A percentile compares a stretch with the other conserved stretches of the same genome.
Evolutionary conservation across 2,113 vertebrate species (phyloP).

Genomic region (Periophthalmodon schlosseri): DNA sequence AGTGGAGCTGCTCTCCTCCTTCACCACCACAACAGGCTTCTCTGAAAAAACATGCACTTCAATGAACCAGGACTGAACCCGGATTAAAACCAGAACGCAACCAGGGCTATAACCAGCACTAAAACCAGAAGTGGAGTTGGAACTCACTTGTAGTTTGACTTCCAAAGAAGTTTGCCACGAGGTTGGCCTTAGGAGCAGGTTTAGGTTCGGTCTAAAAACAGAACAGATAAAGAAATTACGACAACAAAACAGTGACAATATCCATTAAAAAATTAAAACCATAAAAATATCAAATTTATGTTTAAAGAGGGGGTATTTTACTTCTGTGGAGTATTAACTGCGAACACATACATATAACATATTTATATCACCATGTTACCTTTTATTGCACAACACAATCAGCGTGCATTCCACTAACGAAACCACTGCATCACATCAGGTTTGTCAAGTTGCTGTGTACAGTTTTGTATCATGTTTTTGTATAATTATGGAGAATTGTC

Average conservation of each 20-base stretch:
- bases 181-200: constrained; percentile 72
- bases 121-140: background rate
- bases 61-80: background rate
- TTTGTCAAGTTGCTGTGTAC: too few relatives aligned
- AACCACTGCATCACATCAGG: too few relatives aligned
- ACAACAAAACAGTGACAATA: background rate
- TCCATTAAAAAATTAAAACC: background rate
- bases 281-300: too few relatives aligned
- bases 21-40: background rate
- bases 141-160: constrained; percentile 86
- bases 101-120: background rate
- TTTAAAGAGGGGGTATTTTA: too few relatives aligned
- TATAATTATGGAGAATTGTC: too few relatives aligned
- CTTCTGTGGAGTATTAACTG: too few relatives aligned
- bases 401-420: too few relatives aligned
- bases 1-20: background rate
- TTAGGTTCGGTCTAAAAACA: constrained; percentile 37
- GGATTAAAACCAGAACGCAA: background rate
- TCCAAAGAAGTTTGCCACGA: constrained; percentile 88
- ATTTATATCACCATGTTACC: too few relatives aligned
- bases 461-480: too few relatives aligned
- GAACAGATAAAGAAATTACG: background rate
- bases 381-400: too few relatives aligned
- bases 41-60: background rate
- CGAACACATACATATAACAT: too few relatives aligned